Evolutionary conservation across 2,797 vertebrate species (phyloP).

Genomic region (Ciconia nigra): DNA sequence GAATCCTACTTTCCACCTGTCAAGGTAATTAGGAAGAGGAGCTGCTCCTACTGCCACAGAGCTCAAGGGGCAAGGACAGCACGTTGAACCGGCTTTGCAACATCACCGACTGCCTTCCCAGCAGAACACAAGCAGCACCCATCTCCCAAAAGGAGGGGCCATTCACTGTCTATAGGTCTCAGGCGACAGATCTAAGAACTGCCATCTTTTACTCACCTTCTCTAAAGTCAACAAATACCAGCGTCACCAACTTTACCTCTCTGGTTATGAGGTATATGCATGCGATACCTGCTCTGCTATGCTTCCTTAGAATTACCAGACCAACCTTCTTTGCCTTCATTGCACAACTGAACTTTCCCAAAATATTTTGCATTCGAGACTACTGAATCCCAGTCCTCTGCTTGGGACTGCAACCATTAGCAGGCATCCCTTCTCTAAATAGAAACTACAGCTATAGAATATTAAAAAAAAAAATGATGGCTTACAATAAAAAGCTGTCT

Average conservation of each 20-base stretch:
- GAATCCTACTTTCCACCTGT: neutral
- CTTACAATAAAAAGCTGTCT: neutral
- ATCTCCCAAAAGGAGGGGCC: neutral
- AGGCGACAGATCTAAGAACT: neutral
- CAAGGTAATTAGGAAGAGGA: neutral
- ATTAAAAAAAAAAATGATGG: neutral
- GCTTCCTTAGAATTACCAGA: neutral
- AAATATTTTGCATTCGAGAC: neutral
- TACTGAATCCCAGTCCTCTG: neutral
- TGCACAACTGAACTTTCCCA: neutral
- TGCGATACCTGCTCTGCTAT: neutral
- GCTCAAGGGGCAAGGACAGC: neutral
- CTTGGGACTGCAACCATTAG: neutral
- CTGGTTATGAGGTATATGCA: fast-evolving
- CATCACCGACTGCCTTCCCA: neutral
- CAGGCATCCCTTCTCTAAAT: neutral
- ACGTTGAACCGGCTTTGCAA: neutral
- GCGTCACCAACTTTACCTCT: neutral
- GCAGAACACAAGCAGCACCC: neutral
- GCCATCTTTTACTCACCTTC: neutral
- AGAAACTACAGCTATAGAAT: neutral
- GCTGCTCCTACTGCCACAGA: neutral
- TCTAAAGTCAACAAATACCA: neutral
- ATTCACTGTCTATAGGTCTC: fast-evolving
- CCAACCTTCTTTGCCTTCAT: neutral